Percentiles rank a stretch among this genome's conserved stretches.
Conservation (phyloP, 1,140 invertebrate genomes). For the Helicoverpa zea region DNA sequence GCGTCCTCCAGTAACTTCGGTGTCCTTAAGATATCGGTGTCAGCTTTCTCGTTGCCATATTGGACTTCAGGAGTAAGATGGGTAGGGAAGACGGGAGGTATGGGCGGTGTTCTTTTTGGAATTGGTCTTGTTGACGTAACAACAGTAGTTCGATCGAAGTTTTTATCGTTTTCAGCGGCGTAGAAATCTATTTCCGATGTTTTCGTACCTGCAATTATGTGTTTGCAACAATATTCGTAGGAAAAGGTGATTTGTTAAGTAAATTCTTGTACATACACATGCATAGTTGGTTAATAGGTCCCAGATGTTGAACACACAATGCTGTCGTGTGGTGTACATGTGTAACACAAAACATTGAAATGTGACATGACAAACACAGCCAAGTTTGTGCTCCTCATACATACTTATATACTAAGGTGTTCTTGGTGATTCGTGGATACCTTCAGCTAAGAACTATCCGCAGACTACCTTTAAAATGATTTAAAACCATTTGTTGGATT, state of each 20-base stretch:
- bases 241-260: background rate
- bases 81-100: conserved; percentile 81
- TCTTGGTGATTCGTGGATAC: background rate
- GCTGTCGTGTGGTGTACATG: background rate
- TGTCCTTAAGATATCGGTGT: conserved; percentile 69
- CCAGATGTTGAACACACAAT: conserved; percentile 9
- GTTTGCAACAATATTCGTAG: conserved; percentile 34
- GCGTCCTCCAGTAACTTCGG: conserved; percentile 69
- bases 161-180: conserved; percentile 71
- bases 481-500: too few species aligned
- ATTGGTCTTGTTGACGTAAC: conserved; percentile 60
- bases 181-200: conserved; percentile 82
- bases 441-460: too few species aligned
- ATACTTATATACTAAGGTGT: background rate
- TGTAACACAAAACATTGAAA: conserved; percentile 18
- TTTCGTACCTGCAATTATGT: conserved; percentile 74
- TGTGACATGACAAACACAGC: conserved; percentile 8
- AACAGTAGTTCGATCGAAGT: conserved; percentile 65
- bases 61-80: conserved; percentile 84
- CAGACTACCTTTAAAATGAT: too few species aligned
- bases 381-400: conserved; percentile 15
- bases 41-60: conserved; percentile 83
- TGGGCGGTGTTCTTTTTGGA: conserved; percentile 69
- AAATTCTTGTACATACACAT: background rate
- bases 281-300: background rate